Percentiles rank a stretch among this genome's conserved stretches.
Evolutionary conservation across 2,113 vertebrate genomes (phyloP).

Genomic region (Crotalus helleri): DNA sequence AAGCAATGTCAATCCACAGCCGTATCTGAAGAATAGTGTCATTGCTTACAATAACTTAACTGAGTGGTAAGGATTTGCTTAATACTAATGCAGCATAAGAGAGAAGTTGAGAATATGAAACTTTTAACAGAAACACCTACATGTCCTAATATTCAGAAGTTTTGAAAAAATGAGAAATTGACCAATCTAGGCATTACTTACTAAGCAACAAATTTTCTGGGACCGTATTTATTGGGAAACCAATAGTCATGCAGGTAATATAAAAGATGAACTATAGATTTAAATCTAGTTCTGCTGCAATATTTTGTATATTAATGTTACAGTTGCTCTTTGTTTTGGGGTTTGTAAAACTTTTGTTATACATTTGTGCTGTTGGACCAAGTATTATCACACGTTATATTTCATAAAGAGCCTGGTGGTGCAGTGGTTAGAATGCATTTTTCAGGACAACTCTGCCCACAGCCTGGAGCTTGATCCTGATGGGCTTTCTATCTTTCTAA

Average conservation of each 20-base stretch:
- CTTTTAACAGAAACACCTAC: background rate
- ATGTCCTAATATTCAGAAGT: background rate
- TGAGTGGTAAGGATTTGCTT: constrained; percentile 75
- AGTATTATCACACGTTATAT: background rate
- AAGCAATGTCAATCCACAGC: constrained; percentile 87
- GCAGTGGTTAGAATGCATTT: no score
- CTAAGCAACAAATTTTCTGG: background rate
- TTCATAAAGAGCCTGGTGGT: background rate
- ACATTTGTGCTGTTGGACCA: background rate
- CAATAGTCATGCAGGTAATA: no score
- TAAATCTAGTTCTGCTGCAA: no score
- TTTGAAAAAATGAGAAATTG: background rate
- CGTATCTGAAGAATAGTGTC: constrained; percentile 93
- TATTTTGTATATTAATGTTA: no score
- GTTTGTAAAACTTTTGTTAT: background rate
- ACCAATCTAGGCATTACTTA: background rate
- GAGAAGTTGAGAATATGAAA: background rate
- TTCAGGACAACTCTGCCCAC: no score
- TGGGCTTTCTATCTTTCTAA: background rate
- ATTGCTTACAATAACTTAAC: constrained; percentile 85
- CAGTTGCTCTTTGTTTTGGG: no score
- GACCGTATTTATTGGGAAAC: no score
- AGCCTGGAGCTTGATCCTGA: no score
- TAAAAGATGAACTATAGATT: no score
- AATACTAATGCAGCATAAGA: background rate